Base-by-base conservation (phyloP, 1,140 invertebrate genomes). In the Bombus waltoni region DNA sequence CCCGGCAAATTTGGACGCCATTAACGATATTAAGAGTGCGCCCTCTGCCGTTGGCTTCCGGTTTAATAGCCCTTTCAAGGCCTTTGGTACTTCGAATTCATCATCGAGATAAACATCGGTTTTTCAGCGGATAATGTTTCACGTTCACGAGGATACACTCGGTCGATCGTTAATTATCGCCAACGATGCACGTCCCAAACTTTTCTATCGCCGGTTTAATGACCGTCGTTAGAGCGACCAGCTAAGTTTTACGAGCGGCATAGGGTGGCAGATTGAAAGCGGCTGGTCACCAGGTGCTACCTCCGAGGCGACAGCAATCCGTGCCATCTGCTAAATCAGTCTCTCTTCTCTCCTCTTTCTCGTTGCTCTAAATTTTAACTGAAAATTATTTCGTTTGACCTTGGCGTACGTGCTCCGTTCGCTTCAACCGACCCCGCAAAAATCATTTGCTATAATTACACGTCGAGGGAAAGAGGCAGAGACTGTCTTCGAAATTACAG, bases 101-200 rank as follows among this genome's bases (percentile, higher is more conserved):
- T 90, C 88, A 90, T 81, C 88, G 78, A 90, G 89, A 90, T 90
- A 90, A 90, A 87, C 86, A 90, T 90, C 89, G 86, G 82, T 89
- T 90, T 90, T 90, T 90, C 89, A 89, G 70, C 86, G 89, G 86
- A 90, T 90, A 90, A 89, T 87, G 88, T 90, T 90, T 90, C 89
- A 90, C 89, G 89, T 89, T 87, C 81, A 65, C 77, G 73, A 74
- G 71, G 88, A 89, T 90, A 87, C 68, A 73, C 65, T 74, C 47
- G 65, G 70, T 44, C 75, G 88, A 87, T 90, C 89, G 89, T 90
- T 90, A 90, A 90, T 90, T 90, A 90, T 89, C 88, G 75, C 62
- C 85, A 40, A 82, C 85, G 89, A 89, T 87, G 87, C 89, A 72
- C 88, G 85, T 82, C 88, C 78, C 78, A 80, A 90, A 90, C 70